A percentile compares a stretch with the other conserved stretches of the same genome.
These are phyloP conservation scores for Aythya baeri DNA, from an alignment of 2,113 vertebrate species.

Conservation along the genomic window DNA sequence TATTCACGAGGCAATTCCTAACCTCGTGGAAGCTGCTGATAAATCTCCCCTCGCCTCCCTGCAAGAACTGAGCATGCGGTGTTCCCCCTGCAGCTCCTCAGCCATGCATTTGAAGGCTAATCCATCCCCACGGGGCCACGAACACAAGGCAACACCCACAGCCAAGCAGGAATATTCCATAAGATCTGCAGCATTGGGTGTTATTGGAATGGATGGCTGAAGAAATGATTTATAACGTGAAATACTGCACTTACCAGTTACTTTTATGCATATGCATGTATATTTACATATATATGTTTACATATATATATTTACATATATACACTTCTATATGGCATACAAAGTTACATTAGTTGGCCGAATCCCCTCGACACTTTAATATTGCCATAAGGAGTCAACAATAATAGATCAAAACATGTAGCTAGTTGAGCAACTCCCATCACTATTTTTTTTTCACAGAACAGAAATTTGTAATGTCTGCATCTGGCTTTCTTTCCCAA, in stretches of 20 bases:
- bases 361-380: slow-evolving; percentile 30
- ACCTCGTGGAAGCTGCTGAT: slow-evolving; percentile 16
- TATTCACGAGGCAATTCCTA: slow-evolving; percentile 31
- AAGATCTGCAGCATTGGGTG: not conserved
- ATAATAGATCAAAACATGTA: not conserved
- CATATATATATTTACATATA: slow-evolving; percentile 24
- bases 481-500: not conserved
- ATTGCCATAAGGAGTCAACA: slow-evolving; percentile 32
- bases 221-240: slow-evolving; percentile 45
- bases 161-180: slow-evolving; percentile 15
- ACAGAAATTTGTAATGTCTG: not conserved
- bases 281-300: slow-evolving; percentile 49
- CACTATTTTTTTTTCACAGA: not conserved
- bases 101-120: slow-evolving; percentile 18
- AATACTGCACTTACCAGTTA: slow-evolving; percentile 63
- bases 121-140: not conserved
- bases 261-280: slow-evolving; percentile 50
- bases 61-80: not conserved
- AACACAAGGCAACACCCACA: slow-evolving; percentile 38
- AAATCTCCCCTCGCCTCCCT: not conserved
- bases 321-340: not conserved
- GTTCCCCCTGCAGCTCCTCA: not conserved
- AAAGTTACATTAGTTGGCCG: slow-evolving; percentile 8
- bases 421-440: not conserved
- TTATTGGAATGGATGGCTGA: slow-evolving; percentile 33